Conservation (phyloP, 2,888 invertebrate genomes). For the Pollenia griseotomentosa region DNA sequence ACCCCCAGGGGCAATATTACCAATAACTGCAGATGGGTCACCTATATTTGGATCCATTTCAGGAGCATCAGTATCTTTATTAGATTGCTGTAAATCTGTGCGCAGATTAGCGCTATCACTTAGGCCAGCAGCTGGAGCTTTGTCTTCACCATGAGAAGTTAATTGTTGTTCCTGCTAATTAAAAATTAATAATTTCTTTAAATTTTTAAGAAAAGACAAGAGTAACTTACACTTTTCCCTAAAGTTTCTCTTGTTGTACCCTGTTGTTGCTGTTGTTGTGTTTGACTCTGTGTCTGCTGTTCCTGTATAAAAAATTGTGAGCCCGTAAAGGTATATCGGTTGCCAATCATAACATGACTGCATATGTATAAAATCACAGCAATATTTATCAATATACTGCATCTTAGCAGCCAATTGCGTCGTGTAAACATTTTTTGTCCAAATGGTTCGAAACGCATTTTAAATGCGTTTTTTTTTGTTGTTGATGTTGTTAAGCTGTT, state of each 20-base stretch:
- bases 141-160: slow-evolving; percentile 76
- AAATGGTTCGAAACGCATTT: slow-evolving; percentile 81
- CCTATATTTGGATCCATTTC: slow-evolving; percentile 75
- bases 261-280: slow-evolving; percentile 72
- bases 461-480: slow-evolving; percentile 65
- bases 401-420: slow-evolving; percentile 90
- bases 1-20: slow-evolving; percentile 76
- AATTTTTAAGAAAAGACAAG: neutral
- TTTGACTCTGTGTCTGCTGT: slow-evolving; percentile 79
- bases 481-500: slow-evolving; percentile 48
- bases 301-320: slow-evolving; percentile 82
- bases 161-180: slow-evolving; percentile 75
- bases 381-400: slow-evolving; percentile 90
- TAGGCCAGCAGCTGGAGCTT: slow-evolving; percentile 68
- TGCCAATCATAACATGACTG: slow-evolving; percentile 86
- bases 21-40: slow-evolving; percentile 76
- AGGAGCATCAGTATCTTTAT: slow-evolving; percentile 65
- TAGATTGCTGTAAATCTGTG: slow-evolving; percentile 36
- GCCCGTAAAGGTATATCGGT: slow-evolving; percentile 82
- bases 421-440: slow-evolving; percentile 85
- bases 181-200: neutral
- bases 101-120: slow-evolving; percentile 74
- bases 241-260: slow-evolving; percentile 74
- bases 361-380: slow-evolving; percentile 90
- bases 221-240: slow-evolving; percentile 75